A percentile compares a stretch with the other conserved stretches of the same genome.
Evolutionary conservation across 2,797 vertebrate genomes (phyloP).

Genomic region (Urophycis tenuis): DNA sequence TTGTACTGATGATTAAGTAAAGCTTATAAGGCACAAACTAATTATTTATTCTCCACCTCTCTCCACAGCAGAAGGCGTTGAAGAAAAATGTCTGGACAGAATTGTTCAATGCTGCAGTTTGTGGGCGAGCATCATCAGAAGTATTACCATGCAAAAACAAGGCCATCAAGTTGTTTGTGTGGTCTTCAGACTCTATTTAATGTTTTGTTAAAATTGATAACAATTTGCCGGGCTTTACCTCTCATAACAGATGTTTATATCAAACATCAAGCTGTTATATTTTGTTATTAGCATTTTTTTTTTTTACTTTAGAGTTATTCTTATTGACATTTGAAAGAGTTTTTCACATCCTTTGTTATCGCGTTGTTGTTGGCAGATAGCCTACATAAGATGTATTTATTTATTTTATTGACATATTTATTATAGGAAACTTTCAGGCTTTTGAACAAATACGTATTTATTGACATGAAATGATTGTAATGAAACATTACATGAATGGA

Average conservation of each 20-base stretch:
- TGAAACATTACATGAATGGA: neutral
- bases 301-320: neutral
- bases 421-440: neutral
- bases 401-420: neutral
- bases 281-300: conserved; percentile 18
- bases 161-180: neutral
- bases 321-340: neutral
- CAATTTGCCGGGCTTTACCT: neutral
- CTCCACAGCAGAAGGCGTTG: conserved; percentile 36
- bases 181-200: neutral
- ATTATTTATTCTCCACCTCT: conserved; percentile 24
- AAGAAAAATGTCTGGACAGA: conserved; percentile 7
- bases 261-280: conserved; percentile 39
- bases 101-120: neutral
- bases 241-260: conserved; percentile 38
- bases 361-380: too few species aligned
- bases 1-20: too few species aligned
- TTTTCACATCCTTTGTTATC: neutral
- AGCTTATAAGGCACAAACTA: conserved; percentile 16
- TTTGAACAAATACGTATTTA: neutral
- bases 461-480: neutral
- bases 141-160: neutral
- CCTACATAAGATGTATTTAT: neutral
- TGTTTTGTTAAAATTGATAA: neutral
- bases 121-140: neutral